Percentiles rank a stretch among this genome's conserved stretches.
phyloP scores from a whole-genome alignment of 2,888 invertebrate species.

The Synergus japonicus region DNA sequence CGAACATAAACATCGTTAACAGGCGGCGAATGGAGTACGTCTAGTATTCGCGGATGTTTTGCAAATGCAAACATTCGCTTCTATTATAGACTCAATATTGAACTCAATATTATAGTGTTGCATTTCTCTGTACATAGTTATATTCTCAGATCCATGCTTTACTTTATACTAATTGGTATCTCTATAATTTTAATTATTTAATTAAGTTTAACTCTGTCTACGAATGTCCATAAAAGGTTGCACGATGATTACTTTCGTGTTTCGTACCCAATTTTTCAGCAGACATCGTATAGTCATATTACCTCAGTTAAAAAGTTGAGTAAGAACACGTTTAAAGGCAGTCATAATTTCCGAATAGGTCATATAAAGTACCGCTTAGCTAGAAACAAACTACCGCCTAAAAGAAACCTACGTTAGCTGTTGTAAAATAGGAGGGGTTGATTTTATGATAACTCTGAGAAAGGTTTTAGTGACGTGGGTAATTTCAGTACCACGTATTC shows the following conservation, averaged over 20 bases:
- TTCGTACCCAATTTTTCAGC: not conserved
- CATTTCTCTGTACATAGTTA: not conserved
- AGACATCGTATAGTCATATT: not conserved
- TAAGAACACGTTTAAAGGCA: not conserved
- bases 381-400: not conserved
- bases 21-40: constrained; percentile 61
- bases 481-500: not conserved
- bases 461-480: not conserved
- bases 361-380: not conserved
- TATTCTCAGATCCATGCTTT: not conserved
- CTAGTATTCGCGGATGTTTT: constrained; percentile 48
- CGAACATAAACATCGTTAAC: constrained; percentile 65
- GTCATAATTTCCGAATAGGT: not conserved
- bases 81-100: not conserved
- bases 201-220: not conserved
- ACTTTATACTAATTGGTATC: too few relatives aligned
- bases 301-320: not conserved
- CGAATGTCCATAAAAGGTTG: not conserved
- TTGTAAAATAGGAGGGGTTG: not conserved
- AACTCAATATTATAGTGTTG: not conserved
- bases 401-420: not conserved
- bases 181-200: not conserved
- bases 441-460: constrained; percentile 3
- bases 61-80: constrained; percentile 38
- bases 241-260: not conserved